A percentile compares a stretch with the other conserved stretches of the same genome.
Conservation (phyloP, 2,113 vertebrate genomes). For the Sus scrofa region DNA sequence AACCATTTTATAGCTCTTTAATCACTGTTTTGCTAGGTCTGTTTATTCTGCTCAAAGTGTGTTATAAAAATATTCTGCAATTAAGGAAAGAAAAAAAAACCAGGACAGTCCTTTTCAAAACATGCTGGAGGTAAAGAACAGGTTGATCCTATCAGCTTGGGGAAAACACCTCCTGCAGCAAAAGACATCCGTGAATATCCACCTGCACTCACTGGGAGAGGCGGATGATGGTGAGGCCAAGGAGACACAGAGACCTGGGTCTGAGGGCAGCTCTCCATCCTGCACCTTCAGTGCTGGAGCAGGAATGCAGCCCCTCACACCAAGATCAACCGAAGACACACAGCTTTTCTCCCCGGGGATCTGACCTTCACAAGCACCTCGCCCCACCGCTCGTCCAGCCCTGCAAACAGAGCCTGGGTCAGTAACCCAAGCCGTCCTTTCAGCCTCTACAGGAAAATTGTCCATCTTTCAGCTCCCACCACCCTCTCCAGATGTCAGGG, state of each 20-base stretch:
- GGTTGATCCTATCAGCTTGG: background rate
- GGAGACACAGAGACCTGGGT: background rate
- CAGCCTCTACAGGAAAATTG: background rate
- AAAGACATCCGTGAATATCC: background rate
- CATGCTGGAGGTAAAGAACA: slow-evolving; percentile 24
- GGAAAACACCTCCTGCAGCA: background rate
- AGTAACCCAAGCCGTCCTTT: background rate
- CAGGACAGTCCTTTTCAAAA: slow-evolving; percentile 54
- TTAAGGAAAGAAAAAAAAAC: slow-evolving; percentile 42
- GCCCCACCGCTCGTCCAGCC: background rate
- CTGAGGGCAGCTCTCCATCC: too few species aligned
- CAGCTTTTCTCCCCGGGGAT: background rate
- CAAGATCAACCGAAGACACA: background rate
- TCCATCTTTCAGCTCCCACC: background rate
- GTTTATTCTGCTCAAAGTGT: slow-evolving; percentile 54
- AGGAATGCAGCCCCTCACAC: background rate
- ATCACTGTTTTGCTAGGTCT: slow-evolving; percentile 52
- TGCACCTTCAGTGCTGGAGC: rapidly evolving
- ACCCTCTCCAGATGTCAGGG: background rate
- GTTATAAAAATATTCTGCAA: slow-evolving; percentile 67
- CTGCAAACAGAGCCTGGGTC: background rate
- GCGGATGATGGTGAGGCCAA: rapidly evolving
- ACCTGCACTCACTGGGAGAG: background rate
- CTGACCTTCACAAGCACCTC: background rate
- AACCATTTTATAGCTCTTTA: slow-evolving; percentile 31